phyloP scores from a whole-genome alignment of 2,888 invertebrate species.

The Hydroisotoma schaefferi region DNA sequence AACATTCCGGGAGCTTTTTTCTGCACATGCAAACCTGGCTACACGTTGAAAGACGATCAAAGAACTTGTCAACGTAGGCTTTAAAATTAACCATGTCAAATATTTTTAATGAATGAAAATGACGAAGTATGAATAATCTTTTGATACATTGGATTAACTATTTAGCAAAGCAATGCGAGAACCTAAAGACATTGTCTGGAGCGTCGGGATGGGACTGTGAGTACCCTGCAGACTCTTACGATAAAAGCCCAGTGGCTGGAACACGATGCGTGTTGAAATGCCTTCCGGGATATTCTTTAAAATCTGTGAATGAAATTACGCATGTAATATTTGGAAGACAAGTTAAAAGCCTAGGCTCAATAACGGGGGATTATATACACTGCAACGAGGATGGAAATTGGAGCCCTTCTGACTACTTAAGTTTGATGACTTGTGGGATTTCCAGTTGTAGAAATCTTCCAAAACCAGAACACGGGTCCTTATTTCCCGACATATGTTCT shows the following conservation, averaged over 20 bases:
- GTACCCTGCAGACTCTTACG: slow-evolving; percentile 28
- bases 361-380: slow-evolving; percentile 25
- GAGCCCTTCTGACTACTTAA: slow-evolving; percentile 39
- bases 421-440: slow-evolving; percentile 37
- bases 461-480: slow-evolving; percentile 56
- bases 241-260: slow-evolving; percentile 34
- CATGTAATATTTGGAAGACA: slow-evolving; percentile 26
- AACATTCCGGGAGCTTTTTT: slow-evolving; percentile 54
- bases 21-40: slow-evolving; percentile 64
- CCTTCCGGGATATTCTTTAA: slow-evolving; percentile 36
- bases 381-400: slow-evolving; percentile 45
- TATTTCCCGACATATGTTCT: slow-evolving; percentile 57
- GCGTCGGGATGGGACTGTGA: slow-evolving; percentile 48
- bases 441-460: slow-evolving; percentile 55
- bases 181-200: slow-evolving; percentile 37
- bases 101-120: no score
- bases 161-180: slow-evolving; percentile 45
- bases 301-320: slow-evolving; percentile 15
- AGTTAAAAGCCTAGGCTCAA: slow-evolving; percentile 16
- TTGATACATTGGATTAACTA: background rate
- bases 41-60: slow-evolving; percentile 54
- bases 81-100: no score
- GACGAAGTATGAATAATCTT: background rate
- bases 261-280: slow-evolving; percentile 45
- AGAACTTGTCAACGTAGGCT: slow-evolving; percentile 51